Evolutionary conservation across 2,113 vertebrate species (phyloP).

Genomic region (Meriones unguiculatus): DNA sequence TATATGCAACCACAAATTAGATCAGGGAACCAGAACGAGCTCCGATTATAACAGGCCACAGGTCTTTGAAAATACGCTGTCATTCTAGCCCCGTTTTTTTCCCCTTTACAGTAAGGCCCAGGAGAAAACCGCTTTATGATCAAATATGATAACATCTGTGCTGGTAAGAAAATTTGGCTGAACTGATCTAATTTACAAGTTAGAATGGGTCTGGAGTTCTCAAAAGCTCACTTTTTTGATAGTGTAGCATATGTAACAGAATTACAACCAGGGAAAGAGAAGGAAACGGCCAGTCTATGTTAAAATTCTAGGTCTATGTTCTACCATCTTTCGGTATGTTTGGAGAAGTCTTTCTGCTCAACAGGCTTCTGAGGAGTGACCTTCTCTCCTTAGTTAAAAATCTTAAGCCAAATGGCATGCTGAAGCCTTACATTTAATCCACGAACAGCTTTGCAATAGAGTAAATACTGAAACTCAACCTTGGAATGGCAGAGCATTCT

Average conservation of each 20-base stretch:
- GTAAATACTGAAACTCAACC: not conserved
- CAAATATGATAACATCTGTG: slow-evolving; percentile 85
- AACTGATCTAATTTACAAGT: slow-evolving; percentile 81
- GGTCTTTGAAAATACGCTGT: slow-evolving; percentile 79
- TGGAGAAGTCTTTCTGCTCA: not conserved
- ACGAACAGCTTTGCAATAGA: not conserved
- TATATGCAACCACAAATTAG: slow-evolving; percentile 84
- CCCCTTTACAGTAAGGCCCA: slow-evolving; percentile 80
- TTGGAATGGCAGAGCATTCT: not conserved
- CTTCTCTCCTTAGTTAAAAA: not conserved
- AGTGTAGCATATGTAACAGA: not conserved
- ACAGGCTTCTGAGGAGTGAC: not conserved
- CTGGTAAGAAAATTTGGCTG: slow-evolving; percentile 82
- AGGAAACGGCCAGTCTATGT: slow-evolving; percentile 35
- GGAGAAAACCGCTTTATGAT: slow-evolving; percentile 85
- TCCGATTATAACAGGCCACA: slow-evolving; percentile 84
- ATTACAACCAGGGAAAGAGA: slow-evolving; percentile 62
- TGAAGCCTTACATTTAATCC: not conserved
- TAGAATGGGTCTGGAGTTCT: slow-evolving; percentile 79
- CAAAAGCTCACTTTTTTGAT: slow-evolving; percentile 29
- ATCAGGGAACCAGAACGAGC: slow-evolving; percentile 83
- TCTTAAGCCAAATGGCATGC: not conserved
- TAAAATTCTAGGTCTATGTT: slow-evolving; percentile 56
- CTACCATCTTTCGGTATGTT: not conserved
- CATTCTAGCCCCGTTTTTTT: slow-evolving; percentile 64